A percentile compares a stretch with the other conserved stretches of the same genome.
phyloP scores from a whole-genome alignment of 2,113 vertebrate genomes.

The Urocynchramus pylzowi region DNA sequence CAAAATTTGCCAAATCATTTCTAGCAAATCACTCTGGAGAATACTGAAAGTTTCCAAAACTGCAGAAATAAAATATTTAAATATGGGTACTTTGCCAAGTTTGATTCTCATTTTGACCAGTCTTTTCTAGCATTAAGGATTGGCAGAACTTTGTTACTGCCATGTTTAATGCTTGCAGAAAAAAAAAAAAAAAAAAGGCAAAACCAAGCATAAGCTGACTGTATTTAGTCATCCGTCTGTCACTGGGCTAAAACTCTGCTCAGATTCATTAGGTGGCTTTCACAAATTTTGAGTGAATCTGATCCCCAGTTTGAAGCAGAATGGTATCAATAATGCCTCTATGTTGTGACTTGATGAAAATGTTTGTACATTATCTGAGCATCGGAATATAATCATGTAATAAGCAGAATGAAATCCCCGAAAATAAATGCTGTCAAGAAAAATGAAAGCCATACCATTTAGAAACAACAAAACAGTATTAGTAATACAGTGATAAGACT shows the following conservation, averaged over 20 bases:
- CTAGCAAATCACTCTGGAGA: neutral
- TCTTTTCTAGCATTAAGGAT: neutral
- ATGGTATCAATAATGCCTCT: neutral
- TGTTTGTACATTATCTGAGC: neutral
- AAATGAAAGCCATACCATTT: conserved; percentile 1
- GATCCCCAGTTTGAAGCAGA: conserved; percentile 20
- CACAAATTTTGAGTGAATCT: conserved; percentile 25
- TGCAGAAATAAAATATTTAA: neutral
- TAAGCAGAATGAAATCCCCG: conserved; percentile 5
- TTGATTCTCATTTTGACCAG: neutral
- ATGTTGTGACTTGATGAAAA: conserved; percentile 41
- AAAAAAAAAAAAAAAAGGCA: neutral
- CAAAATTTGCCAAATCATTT: neutral
- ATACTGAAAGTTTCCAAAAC: neutral
- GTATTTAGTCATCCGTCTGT: conserved; percentile 10
- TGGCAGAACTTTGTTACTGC: neutral
- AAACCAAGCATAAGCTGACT: neutral
- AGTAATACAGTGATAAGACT: neutral
- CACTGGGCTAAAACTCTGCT: conserved; percentile 19
- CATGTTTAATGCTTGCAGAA: neutral
- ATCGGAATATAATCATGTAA: conserved; percentile 35
- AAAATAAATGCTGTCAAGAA: conserved; percentile 26
- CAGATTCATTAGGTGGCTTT: conserved; percentile 32
- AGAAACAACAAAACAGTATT: neutral
- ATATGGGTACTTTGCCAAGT: neutral